Evolutionary conservation across 2,888 invertebrate genomes (phyloP).

Genomic region (Dynastes maya): DNA sequence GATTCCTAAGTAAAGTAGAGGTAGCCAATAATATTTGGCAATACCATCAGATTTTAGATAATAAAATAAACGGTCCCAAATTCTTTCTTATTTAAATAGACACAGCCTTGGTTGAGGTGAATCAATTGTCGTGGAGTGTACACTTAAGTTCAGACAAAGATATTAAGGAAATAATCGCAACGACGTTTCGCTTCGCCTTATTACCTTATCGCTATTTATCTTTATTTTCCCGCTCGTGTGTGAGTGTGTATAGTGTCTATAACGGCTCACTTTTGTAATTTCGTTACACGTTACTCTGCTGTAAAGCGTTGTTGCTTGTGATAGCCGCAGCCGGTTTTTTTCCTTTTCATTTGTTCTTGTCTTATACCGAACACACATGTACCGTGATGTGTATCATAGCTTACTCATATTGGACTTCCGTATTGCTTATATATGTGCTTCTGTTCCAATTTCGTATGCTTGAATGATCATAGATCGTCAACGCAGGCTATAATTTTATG

Average conservation of each 20-base stretch:
- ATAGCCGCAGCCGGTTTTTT: neutral
- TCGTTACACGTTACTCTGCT: conserved; percentile 20
- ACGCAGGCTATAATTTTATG: conserved; percentile 20
- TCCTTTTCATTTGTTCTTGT: conserved; percentile 9
- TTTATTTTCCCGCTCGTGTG: neutral
- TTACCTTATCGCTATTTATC: conserved; percentile 33
- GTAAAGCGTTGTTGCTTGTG: conserved; percentile 3
- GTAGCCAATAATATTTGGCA: too few relatives aligned
- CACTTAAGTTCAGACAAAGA: conserved; percentile 33
- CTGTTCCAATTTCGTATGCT: conserved; percentile 34
- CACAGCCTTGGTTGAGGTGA: too few relatives aligned
- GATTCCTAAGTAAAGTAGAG: too few relatives aligned
- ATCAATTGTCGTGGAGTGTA: neutral
- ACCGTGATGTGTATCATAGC: neutral
- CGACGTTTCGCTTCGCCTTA: conserved; percentile 28
- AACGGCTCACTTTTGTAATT: conserved; percentile 24
- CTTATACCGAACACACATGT: conserved; percentile 14
- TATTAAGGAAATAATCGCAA: conserved; percentile 39
- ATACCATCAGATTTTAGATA: too few relatives aligned
- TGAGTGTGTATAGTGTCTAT: neutral
- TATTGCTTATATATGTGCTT: conserved; percentile 30
- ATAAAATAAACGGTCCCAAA: too few relatives aligned
- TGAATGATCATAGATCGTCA: conserved; percentile 23
- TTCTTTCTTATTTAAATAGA: too few relatives aligned
- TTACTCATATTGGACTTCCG: conserved; percentile 33